These are phyloP conservation scores for Grammomys surdaster DNA, from an alignment of 2,113 vertebrate genomes.

Conservation along the genomic window DNA sequence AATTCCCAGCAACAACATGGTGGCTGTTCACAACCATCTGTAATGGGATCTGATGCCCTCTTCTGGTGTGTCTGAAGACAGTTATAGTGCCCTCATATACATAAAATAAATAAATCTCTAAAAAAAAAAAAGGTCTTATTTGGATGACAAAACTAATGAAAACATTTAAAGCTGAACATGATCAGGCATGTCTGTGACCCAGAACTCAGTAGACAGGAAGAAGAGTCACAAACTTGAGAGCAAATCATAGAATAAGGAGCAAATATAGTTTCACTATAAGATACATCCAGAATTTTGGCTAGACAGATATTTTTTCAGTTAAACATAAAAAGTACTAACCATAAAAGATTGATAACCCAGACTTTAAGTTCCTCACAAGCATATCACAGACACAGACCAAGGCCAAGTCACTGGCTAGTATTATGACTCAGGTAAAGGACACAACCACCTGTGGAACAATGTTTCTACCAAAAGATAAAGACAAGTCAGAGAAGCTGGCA, in stretches of 20 bases:
- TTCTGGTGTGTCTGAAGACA: too few relatives aligned
- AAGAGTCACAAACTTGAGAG: background rate
- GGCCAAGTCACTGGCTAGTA: background rate
- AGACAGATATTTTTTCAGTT: background rate
- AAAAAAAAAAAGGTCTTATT: background rate
- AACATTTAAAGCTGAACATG: background rate
- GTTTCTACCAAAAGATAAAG: background rate
- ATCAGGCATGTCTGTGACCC: background rate
- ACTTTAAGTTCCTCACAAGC: background rate
- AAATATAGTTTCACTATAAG: background rate
- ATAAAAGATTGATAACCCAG: background rate
- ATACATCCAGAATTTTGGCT: background rate
- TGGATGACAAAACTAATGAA: background rate
- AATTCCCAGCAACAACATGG: too few relatives aligned
- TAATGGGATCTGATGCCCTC: too few relatives aligned
- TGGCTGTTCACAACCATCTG: too few relatives aligned
- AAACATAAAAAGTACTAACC: conserved; percentile 22
- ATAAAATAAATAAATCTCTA: too few relatives aligned
- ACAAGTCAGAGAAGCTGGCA: background rate
- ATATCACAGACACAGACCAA: background rate
- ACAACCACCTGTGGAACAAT: background rate
- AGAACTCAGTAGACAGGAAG: background rate
- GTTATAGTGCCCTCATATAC: too few relatives aligned
- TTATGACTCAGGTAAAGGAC: conserved; percentile 15
- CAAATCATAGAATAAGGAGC: background rate